phyloP scores from a whole-genome alignment of 37 sponge, comb jelly and placozoan species.

The Ianthella basta region DNA sequence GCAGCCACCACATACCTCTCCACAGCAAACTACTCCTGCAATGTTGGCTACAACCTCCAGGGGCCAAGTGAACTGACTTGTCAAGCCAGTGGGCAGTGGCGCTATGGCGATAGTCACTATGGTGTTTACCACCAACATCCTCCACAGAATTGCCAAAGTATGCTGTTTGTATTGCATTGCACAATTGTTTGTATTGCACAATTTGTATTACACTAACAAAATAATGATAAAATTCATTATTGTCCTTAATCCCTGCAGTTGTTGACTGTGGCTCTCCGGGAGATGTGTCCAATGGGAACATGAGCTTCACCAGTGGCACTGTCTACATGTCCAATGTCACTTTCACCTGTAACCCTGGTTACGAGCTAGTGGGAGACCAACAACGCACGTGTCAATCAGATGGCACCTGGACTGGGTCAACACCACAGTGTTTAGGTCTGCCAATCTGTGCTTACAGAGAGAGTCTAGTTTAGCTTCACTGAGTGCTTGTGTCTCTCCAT shows the following conservation, averaged over 20 bases:
- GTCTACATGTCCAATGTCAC: neutral
- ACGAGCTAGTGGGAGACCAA: neutral
- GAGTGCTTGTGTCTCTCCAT: neutral
- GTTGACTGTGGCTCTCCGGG: constrained; percentile 27
- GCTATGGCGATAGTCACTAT: too few relatives aligned
- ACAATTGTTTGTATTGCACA: too few relatives aligned
- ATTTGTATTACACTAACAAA: too few relatives aligned
- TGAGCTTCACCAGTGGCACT: neutral
- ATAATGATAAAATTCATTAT: neutral
- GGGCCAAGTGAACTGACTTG: neutral
- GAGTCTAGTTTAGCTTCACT: neutral
- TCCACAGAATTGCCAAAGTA: too few relatives aligned
- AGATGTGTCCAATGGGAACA: neutral
- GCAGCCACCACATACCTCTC: constrained; percentile 1
- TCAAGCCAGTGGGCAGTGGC: neutral
- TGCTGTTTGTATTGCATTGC: too few relatives aligned
- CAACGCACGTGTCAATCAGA: constrained; percentile 3
- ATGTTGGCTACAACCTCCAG: neutral
- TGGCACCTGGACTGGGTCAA: constrained; percentile 7
- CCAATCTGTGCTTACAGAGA: neutral
- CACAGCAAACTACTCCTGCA: neutral
- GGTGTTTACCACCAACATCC: too few relatives aligned
- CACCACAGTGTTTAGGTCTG: constrained; percentile 9
- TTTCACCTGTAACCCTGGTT: neutral
- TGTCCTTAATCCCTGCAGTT: neutral